phyloP scores from a whole-genome alignment of 1,140 invertebrate genomes.

The Catajapyx aquilonaris region DNA sequence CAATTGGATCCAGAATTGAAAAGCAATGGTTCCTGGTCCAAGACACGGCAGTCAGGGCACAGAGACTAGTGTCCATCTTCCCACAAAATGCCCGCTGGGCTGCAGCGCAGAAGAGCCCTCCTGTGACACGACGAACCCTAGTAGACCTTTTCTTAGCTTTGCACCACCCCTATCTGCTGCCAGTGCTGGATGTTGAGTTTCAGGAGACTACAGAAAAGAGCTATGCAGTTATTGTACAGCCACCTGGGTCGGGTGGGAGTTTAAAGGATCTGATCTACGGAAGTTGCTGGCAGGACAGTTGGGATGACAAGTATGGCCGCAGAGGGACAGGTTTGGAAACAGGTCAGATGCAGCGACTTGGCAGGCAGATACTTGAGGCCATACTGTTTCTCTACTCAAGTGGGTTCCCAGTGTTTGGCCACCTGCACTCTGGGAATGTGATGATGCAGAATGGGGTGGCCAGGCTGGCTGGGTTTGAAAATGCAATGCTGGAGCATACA shows the following conservation, averaged over 20 bases:
- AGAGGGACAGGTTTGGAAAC: slow-evolving; percentile 42
- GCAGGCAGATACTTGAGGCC: slow-evolving; percentile 69
- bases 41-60: slow-evolving; percentile 56
- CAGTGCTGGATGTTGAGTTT: slow-evolving; percentile 60
- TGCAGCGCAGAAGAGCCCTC: slow-evolving; percentile 29
- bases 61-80: slow-evolving; percentile 58
- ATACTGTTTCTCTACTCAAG: slow-evolving; percentile 66
- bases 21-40: slow-evolving; percentile 77
- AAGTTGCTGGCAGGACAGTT: slow-evolving; percentile 44
- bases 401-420: slow-evolving; percentile 63
- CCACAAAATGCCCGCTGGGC: no score
- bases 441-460: slow-evolving; percentile 77
- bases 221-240: slow-evolving; percentile 49
- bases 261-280: slow-evolving; percentile 76
- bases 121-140: slow-evolving; percentile 35
- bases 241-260: slow-evolving; percentile 60
- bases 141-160: slow-evolving; percentile 62
- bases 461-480: slow-evolving; percentile 58
- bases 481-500: slow-evolving; percentile 53
- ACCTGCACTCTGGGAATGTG: slow-evolving; percentile 76
- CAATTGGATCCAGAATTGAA: slow-evolving; percentile 54
- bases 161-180: slow-evolving; percentile 81
- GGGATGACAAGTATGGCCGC: slow-evolving; percentile 42
- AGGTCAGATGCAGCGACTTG: slow-evolving; percentile 61
- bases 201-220: slow-evolving; percentile 21